Evolutionary conservation across 2,888 invertebrate genomes (phyloP), one percentile per base, ranked within the genome.

Genomic region (Meganola albula): DNA sequence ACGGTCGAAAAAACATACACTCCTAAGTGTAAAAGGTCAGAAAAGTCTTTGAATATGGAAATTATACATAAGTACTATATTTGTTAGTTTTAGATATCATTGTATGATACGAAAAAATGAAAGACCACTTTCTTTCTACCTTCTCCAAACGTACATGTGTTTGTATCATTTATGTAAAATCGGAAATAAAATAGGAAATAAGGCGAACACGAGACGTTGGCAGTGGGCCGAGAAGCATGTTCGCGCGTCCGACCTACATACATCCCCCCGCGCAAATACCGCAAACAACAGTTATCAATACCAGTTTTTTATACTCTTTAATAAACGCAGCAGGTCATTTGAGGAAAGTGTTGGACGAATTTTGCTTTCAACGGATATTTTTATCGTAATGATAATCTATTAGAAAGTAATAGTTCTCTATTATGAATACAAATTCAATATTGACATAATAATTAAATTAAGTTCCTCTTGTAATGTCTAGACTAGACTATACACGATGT

Each of bases 341-440:
- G 70, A 79, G 70, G 84, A 85, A 84, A 85, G 82, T 80, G 77
- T 76, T 74, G 70, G 65, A 64, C 73, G 72, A 75, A 80, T 82
- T 84, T 84, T 84, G 79, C 79, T 84, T 84, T 83, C 83, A 63
- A 69, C 70, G 55, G 63, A 67, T 59, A 58, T 60, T 64, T 63
- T 59, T 60, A 60, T 72, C 70, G 64, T 60, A 59, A 59, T 63
- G 63, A 63, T 57, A 54, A 53, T 44, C 59, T 59, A 68, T 74
- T n/a, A 77, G 84, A 84, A 85, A 84, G 82, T 80, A 77, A 78
- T 73, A 75, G 69, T 66, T 56, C 48, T 58, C 46, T 43, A 48
- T 43, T 52, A 61, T 69, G 58, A 44, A 60, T 62, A 48, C 44
- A 47, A 6, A 40, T 34, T 28, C 10, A 27, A 33, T 44, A 39